Conservation (phyloP, 2,113 vertebrate genomes). For the Mugil cephalus region DNA sequence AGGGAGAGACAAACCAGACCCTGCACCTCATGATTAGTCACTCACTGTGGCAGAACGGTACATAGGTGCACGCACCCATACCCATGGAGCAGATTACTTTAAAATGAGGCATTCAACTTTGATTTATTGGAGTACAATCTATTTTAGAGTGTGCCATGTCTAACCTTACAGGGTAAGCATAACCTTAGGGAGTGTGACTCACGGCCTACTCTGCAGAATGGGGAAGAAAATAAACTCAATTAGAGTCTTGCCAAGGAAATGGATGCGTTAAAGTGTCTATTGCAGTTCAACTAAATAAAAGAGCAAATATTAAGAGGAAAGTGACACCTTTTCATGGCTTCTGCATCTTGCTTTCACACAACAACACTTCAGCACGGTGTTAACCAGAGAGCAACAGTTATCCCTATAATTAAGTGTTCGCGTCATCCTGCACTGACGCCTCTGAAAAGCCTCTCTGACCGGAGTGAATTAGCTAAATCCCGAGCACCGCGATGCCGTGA, state of each 20-base stretch:
- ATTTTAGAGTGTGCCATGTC: constrained; percentile 26
- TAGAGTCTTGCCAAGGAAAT: not conserved
- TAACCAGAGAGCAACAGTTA: constrained; percentile 6
- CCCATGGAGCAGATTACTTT: constrained; percentile 36
- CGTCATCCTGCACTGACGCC: not conserved
- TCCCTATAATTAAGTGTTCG: constrained; percentile 26
- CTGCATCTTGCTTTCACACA: not conserved
- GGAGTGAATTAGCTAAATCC: constrained; percentile 26
- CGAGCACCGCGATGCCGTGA: constrained; percentile 6
- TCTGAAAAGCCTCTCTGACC: constrained; percentile 22
- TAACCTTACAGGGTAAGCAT: constrained; percentile 14
- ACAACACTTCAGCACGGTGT: not conserved
- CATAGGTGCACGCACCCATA: not conserved
- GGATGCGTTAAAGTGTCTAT: constrained; percentile 3
- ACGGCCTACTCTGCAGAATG: constrained; percentile 9
- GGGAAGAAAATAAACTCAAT: not conserved
- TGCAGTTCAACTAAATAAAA: not conserved
- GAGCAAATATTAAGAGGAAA: not conserved
- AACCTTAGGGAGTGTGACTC: constrained; percentile 32
- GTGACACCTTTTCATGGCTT: not conserved
- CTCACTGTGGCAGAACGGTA: constrained; percentile 24
- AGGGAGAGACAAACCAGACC: constrained; percentile 18
- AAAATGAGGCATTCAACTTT: constrained; percentile 26
- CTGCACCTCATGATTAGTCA: constrained; percentile 41
- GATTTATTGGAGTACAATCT: constrained; percentile 22